Evolutionary conservation across 2,113 vertebrate genomes (phyloP), one percentile per base, ranked within the genome.

Genomic region (Fregata magnificens): DNA sequence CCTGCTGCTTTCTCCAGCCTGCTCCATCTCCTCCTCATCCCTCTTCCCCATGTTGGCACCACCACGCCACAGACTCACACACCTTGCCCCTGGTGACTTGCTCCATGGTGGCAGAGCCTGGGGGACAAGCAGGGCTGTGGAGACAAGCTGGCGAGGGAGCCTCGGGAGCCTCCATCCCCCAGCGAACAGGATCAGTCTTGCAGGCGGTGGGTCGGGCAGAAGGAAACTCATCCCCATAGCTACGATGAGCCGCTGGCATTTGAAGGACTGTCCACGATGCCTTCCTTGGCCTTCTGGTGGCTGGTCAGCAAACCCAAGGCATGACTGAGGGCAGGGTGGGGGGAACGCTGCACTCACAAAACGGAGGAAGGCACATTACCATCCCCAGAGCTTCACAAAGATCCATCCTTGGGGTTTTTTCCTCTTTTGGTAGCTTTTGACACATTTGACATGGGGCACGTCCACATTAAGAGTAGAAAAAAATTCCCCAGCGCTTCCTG

Each of bases 221-320:
- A 86, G 7, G 20, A 72, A 88, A 38, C 29, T 4, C 3, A 1
- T 22, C 16, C 26, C 36, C 17, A 3, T 0, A 0, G 40, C 59
- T 61, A 15, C 24, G 21, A 61, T 19, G 36, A 69, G 69, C 14
- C 3, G 1, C 11, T 3, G 1, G 63, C 45, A 18, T 73, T 87
- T 90, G 65, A 71, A 21, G 47, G 63, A 67, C 62, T n/a, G 58
- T 50, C 66, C 47, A 31, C 0, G 2, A 22, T 5, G 3, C 22
- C 19, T 16, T 47, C 44, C 38, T 36, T 8, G 9, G 32, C 71
- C 49, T 44, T 66, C 34, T 49, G 55, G 44, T 0, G 0, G 25
- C 21, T 32, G 18, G 24, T 31, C 12, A 16, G 62, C 49, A 74
- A 62, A 56, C 2, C 31, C 42, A 26, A 15, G 61, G 28, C 2